Evolutionary conservation across 2,888 invertebrate species (phyloP), one percentile per base, ranked within the genome.

Genomic region (Choristoneura rosaceana): DNA sequence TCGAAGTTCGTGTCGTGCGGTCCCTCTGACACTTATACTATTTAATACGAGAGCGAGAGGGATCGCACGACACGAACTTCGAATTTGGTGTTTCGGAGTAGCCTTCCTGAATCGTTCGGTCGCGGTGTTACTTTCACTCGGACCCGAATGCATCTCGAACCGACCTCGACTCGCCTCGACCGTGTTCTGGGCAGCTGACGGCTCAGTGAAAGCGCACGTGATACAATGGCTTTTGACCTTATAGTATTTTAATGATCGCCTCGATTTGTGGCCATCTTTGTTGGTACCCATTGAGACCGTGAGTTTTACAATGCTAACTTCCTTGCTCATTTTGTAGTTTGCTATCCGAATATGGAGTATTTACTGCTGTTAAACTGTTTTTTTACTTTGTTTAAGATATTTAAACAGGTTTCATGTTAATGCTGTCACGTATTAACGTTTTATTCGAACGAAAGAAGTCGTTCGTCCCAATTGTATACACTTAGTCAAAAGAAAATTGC

Each of bases 71-170:
- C 25, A 25, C 25, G 25, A 25, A 25, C 25, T 25, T 25, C 25
- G 25, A 25, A 2, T 25, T 25, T 25, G 1, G 25, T 0, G 25
- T 25, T 25, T 25, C 25, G 25, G 0, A 25, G 25, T 25, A 25
- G 25, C 25, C 25, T 2, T 25, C 1, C 60, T 66, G 43, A 43
- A 69, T 73, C 47, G 33, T 75, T 74, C 74, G 77, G 75, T 71
- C 45, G 71, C 15, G 55, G 73, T 50, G 74, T 75, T 79, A 80
- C 81, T 75, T 76, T 87, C 87, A 87, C 87, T 87, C 83, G 77
- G 76, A 79, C 80, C 79, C 80, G 52, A 52, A 52, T 52, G 52
- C 52, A 84, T 84, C 85, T 83, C 78, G 75, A 69, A 79, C 75
- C 82, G 86, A 87, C 87, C 87, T 86, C 86, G 76, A 70, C 71